phyloP scores from a whole-genome alignment of 2,797 vertebrate genomes.

The Enteromius afrohamiltoni region DNA sequence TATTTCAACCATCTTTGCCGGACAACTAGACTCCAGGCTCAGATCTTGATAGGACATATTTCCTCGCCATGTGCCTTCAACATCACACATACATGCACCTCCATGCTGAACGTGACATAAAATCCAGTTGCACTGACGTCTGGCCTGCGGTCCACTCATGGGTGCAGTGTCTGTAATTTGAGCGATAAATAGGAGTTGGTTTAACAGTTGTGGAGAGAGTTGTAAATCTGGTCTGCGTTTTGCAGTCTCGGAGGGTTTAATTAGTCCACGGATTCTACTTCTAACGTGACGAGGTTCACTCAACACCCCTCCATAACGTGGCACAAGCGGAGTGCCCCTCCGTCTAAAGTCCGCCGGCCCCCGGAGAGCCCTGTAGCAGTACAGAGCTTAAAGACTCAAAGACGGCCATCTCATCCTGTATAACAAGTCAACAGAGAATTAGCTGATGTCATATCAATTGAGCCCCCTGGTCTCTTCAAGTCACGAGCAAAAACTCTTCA shows the following conservation, averaged over 20 bases:
- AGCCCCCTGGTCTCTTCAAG: slow-evolving; percentile 59
- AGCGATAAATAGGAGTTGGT: slow-evolving; percentile 81
- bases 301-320: slow-evolving; percentile 78
- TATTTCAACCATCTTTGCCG: neutral
- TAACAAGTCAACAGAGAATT: slow-evolving; percentile 80
- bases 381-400: slow-evolving; percentile 81
- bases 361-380: slow-evolving; percentile 80
- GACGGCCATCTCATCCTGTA: slow-evolving; percentile 81
- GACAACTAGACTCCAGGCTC: neutral
- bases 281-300: slow-evolving; percentile 80
- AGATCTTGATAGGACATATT: neutral
- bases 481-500: slow-evolving; percentile 69
- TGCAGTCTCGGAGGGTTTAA: slow-evolving; percentile 84
- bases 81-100: slow-evolving; percentile 11
- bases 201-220: slow-evolving; percentile 82
- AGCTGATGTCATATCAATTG: slow-evolving; percentile 79
- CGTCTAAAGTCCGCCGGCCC: slow-evolving; percentile 82
- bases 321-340: slow-evolving; percentile 80
- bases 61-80: neutral
- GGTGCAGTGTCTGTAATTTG: slow-evolving; percentile 73
- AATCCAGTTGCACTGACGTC: slow-evolving; percentile 27
- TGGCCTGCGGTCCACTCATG: slow-evolving; percentile 33
- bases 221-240: slow-evolving; percentile 86
- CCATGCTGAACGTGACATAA: slow-evolving; percentile 20
- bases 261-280: slow-evolving; percentile 83